Percentiles rank a stretch among this genome's conserved stretches.
These are phyloP conservation scores for Drosophila simulans DNA, from an alignment of 1,140 invertebrate genomes.

Conservation along the genomic window DNA sequence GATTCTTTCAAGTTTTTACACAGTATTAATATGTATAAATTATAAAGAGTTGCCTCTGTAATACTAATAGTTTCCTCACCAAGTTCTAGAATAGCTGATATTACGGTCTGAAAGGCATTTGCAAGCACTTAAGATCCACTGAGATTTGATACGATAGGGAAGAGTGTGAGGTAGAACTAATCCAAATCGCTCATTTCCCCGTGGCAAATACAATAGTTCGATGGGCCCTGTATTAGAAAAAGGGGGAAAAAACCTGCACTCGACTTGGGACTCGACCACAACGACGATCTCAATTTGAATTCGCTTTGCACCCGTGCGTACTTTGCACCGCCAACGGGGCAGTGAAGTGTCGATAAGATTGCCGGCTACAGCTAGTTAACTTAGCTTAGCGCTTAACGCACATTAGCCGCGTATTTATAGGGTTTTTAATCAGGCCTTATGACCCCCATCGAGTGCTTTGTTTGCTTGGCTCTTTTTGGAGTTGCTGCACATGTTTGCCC, in stretches of 20 bases:
- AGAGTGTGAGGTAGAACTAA: neutral
- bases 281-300: constrained; percentile 44
- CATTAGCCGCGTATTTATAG: constrained; percentile 52
- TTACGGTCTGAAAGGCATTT: constrained; percentile 13
- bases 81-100: neutral
- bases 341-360: constrained; percentile 64
- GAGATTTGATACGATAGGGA: constrained; percentile 22
- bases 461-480: constrained; percentile 37
- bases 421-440: constrained; percentile 52
- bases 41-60: neutral
- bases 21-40: no score
- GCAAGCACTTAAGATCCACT: neutral
- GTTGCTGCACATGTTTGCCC: constrained; percentile 20
- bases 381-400: constrained; percentile 20
- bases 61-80: neutral
- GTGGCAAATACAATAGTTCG: constrained; percentile 10
- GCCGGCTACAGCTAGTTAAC: constrained; percentile 24
- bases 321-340: constrained; percentile 52
- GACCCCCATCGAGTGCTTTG: constrained; percentile 44
- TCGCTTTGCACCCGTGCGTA: constrained; percentile 48
- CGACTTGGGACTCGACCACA: constrained; percentile 44
- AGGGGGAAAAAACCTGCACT: constrained; percentile 35
- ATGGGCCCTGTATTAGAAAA: constrained; percentile 9
- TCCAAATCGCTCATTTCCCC: constrained; percentile 4
- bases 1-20: no score